Evolutionary conservation across 1,140 invertebrate genomes (phyloP), one percentile per base, ranked within the genome.

Genomic region (Daktulosphaira vitifoliae): DNA sequence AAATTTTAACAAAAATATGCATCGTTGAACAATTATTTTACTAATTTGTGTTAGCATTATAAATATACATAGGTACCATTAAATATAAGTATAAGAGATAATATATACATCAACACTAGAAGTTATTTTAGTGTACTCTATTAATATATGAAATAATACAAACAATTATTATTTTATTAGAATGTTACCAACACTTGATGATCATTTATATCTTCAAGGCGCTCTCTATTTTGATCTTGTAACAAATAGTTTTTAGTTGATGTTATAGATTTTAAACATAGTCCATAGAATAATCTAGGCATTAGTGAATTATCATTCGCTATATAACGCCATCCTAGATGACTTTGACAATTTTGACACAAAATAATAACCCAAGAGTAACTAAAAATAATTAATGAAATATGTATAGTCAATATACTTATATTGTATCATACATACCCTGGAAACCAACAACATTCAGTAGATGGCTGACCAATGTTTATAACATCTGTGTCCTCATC

Each of bases 401-500:
- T 29, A 8, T 49, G n/a, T 33, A 33, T 33, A 5, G 29, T 33
- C 29, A 11, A 33, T 33, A 11, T 6, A 11, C 5, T 33, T 22
- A 46, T n/a, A 29, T 13, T 44, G 39, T 44, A 15, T 11, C 16
- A 9, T 44, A 44, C 22, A 20, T 62, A 62, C 56, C 56, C 56
- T 1, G 56, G 56, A 8, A 62, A 62, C 56, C 56, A 62, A 15
- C 42, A 22, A 13, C 42, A 62, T 46, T 62, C 56, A 15, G 16
- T n/a, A 9, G 56, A 33, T 2, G 26, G 16, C 8, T 0, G 18
- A 15, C 56, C 56, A 1, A 48, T 3, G 15, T 23, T 0, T 33
- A 22, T n/a, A 15, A 22, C 42, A 4, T 46, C 6, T n/a, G 46
- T 1, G 29, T 62, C 25, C 2, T 62, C 6, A 6, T 46, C 42